phyloP scores from a whole-genome alignment of 2,113 vertebrate species.

The Rynchops niger region DNA sequence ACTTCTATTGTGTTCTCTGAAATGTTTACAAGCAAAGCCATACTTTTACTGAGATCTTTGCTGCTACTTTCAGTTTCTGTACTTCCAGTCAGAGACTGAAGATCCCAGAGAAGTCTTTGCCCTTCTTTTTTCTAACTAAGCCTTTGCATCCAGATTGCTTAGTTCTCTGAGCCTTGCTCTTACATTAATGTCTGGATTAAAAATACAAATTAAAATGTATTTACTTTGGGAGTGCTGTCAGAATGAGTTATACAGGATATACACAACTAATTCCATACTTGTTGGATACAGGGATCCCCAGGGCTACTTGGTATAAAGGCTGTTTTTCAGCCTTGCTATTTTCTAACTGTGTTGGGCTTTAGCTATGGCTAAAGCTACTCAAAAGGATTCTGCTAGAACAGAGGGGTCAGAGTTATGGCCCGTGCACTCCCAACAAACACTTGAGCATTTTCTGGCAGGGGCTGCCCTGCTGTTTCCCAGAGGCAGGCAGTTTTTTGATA shows the following conservation, averaged over 20 bases:
- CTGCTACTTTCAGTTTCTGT: not conserved
- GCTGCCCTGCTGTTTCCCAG: not conserved
- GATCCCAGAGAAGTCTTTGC: not conserved
- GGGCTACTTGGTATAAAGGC: not conserved
- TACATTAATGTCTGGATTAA: constrained; percentile 5
- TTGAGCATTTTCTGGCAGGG: not conserved
- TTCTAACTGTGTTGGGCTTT: not conserved
- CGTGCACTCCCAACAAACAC: not conserved
- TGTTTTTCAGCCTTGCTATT: not conserved
- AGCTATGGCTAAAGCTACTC: not conserved
- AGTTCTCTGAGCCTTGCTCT: not conserved
- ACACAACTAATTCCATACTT: not conserved
- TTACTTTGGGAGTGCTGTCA: constrained; percentile 29
- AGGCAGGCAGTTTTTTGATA: not conserved
- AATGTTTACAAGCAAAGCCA: not conserved
- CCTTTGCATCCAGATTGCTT: not conserved
- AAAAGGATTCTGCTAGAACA: not conserved
- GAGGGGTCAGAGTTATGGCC: not conserved
- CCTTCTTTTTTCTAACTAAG: not conserved
- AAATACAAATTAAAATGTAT: constrained; percentile 48
- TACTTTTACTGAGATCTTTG: not conserved
- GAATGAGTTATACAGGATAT: not conserved
- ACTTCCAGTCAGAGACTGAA: not conserved
- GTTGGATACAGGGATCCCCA: not conserved
- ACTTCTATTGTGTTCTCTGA: not conserved